Evolutionary conservation across 2,888 invertebrate species (phyloP).

Genomic region (Acronicta psi): DNA sequence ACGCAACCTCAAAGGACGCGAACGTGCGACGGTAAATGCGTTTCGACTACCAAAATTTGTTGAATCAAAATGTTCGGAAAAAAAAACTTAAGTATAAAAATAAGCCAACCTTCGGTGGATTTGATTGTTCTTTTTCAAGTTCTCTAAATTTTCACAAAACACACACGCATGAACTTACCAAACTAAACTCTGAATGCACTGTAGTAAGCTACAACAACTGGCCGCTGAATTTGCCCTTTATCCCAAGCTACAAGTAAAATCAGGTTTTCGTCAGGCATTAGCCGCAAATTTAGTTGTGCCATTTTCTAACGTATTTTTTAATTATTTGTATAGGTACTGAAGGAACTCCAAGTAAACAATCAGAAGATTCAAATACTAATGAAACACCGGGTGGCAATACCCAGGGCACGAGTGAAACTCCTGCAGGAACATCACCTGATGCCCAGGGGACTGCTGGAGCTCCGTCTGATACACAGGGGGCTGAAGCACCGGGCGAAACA

Average conservation of each 20-base stretch:
- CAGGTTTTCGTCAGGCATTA: too few relatives aligned
- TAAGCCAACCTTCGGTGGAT: too few relatives aligned
- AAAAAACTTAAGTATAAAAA: not conserved
- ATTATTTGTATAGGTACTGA: not conserved
- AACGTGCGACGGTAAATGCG: conserved; percentile 46
- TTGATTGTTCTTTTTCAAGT: too few relatives aligned
- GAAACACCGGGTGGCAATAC: not conserved
- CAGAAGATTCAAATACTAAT: not conserved
- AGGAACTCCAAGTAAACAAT: not conserved
- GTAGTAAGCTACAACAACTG: too few relatives aligned
- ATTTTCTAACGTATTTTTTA: not conserved
- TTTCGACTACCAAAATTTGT: conserved; percentile 69
- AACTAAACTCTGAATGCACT: too few relatives aligned
- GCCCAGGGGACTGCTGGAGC: not conserved
- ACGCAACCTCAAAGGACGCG: conserved; percentile 70
- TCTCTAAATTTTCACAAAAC: too few relatives aligned
- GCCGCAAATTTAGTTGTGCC: not conserved
- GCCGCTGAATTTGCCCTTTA: too few relatives aligned
- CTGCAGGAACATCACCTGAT: not conserved
- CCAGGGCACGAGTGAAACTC: not conserved
- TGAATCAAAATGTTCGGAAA: conserved; percentile 41
- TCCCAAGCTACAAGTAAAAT: too few relatives aligned
- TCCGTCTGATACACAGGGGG: not conserved
- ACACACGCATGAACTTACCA: too few relatives aligned
- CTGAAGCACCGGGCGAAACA: not conserved